Evolutionary conservation across 2,888 invertebrate genomes (phyloP).

Genomic region (Tachystola acroxantha): DNA sequence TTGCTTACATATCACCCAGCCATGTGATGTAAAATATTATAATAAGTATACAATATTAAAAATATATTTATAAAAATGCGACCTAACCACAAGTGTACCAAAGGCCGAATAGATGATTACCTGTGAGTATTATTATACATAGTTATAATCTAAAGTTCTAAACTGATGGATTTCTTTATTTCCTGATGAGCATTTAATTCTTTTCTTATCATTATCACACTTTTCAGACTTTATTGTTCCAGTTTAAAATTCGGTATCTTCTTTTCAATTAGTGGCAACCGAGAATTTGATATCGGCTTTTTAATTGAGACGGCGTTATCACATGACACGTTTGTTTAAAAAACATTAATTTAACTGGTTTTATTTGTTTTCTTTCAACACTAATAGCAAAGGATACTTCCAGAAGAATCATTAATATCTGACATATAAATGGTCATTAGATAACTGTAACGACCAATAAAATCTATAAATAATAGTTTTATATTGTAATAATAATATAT

Average conservation of each 20-base stretch:
- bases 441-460: constrained; percentile 5
- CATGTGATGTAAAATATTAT: too few relatives aligned
- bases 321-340: neutral
- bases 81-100: too few relatives aligned
- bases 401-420: constrained; percentile 1
- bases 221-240: neutral
- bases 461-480: neutral
- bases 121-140: too few relatives aligned
- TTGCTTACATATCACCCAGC: too few relatives aligned
- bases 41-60: too few relatives aligned
- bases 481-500: neutral
- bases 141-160: too few relatives aligned
- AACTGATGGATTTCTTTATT: too few relatives aligned
- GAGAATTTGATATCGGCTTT: neutral
- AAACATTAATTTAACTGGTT: neutral
- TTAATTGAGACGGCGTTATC: neutral
- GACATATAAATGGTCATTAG: constrained; percentile 2
- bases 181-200: neutral
- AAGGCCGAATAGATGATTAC: too few relatives aligned
- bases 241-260: constrained; percentile 3
- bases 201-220: constrained; percentile 1
- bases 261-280: constrained; percentile 1
- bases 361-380: neutral
- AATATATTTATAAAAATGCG: too few relatives aligned
- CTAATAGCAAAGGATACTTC: neutral